These are phyloP conservation scores for Ammodytes dubius DNA, from an alignment of 2,113 vertebrate species.

Conservation along the genomic window DNA sequence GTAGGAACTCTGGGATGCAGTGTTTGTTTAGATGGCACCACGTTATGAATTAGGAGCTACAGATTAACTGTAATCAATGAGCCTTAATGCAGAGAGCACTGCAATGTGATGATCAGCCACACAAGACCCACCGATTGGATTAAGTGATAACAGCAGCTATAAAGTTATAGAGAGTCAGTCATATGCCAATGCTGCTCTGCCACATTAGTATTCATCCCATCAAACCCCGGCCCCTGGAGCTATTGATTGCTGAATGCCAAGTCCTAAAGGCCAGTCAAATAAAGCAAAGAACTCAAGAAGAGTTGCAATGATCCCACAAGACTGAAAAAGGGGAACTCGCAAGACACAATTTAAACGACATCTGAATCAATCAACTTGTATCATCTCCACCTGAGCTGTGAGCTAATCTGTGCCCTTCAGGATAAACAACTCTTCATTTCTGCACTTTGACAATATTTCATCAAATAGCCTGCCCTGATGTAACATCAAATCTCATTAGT, in stretches of 20 bases:
- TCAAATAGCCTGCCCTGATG: constrained; percentile 22
- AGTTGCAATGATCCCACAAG: constrained; percentile 65
- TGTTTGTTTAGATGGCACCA: constrained; percentile 45
- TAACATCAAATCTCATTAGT: constrained; percentile 23
- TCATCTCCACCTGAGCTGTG: not conserved
- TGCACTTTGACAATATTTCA: constrained; percentile 16
- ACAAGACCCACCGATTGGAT: constrained; percentile 45
- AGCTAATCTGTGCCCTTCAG: constrained; percentile 23
- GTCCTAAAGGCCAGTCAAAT: constrained; percentile 77
- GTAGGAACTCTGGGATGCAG: constrained; percentile 20
- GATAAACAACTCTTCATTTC: constrained; percentile 40
- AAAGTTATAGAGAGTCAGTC: constrained; percentile 49
- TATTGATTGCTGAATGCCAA: constrained; percentile 77
- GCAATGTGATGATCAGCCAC: constrained; percentile 50
- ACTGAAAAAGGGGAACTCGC: constrained; percentile 36
- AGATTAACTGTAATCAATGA: constrained; percentile 63
- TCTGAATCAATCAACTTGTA: constrained; percentile 30
- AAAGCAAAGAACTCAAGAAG: constrained; percentile 68
- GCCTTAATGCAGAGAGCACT: constrained; percentile 37
- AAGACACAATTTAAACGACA: constrained; percentile 43
- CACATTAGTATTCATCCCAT: constrained; percentile 78
- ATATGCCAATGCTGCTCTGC: constrained; percentile 63
- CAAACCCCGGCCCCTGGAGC: constrained; percentile 58
- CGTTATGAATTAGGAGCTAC: constrained; percentile 52
- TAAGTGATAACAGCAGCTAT: constrained; percentile 58